Evolutionary conservation across 2,888 invertebrate species (phyloP).

Genomic region (Trissonchulus latispiculum): DNA sequence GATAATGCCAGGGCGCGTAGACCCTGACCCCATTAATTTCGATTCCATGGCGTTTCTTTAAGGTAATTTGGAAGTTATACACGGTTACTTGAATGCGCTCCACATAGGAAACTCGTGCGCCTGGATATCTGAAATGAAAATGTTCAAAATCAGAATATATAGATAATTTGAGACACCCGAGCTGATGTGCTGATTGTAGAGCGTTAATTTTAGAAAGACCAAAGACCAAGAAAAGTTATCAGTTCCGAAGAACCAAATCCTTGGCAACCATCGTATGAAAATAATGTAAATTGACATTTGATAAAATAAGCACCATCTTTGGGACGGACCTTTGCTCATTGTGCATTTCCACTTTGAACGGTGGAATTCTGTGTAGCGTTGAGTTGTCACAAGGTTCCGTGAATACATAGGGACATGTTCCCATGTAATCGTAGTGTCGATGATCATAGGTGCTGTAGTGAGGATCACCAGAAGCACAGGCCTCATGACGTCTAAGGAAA

Average conservation of each 20-base stretch:
- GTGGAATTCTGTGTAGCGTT: background rate
- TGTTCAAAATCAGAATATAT: too few species aligned
- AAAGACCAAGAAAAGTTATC: too few species aligned
- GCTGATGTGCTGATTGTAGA: too few species aligned
- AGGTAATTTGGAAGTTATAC: background rate
- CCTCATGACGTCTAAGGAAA: constrained; percentile 11
- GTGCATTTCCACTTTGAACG: background rate
- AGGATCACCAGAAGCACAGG: constrained; percentile 39
- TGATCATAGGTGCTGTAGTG: constrained; percentile 42
- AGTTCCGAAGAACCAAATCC: too few species aligned
- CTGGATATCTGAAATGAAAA: background rate
- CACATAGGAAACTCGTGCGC: background rate
- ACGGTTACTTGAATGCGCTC: background rate
- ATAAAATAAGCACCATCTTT: background rate
- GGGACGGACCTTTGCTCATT: background rate
- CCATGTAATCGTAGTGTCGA: constrained; percentile 35
- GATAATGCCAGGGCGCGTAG: constrained; percentile 33
- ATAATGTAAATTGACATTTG: background rate
- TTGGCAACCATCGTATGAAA: too few species aligned
- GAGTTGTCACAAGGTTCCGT: constrained; percentile 29
- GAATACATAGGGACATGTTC: constrained; percentile 41
- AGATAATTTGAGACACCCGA: too few species aligned
- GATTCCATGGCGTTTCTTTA: background rate
- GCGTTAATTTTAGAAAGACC: too few species aligned
- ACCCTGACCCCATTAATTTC: constrained; percentile 24